Conservation (phyloP, 2,888 invertebrate genomes). For the Heterodera filipjevi region DNA sequence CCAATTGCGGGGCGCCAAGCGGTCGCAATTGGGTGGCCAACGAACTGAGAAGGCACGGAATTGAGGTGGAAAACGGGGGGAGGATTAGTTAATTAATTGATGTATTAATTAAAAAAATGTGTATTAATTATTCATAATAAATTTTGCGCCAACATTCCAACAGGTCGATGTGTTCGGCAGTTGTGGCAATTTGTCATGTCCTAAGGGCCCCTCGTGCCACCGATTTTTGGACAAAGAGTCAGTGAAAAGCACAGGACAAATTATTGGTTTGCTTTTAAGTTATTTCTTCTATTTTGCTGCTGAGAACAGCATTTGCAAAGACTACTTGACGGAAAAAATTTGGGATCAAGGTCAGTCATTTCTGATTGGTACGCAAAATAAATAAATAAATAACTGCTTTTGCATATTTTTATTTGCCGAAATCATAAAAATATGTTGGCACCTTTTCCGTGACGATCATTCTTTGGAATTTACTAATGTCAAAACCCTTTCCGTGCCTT, state of each 20-base stretch:
- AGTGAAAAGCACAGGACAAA: slow-evolving; percentile 28
- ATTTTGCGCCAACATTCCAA: slow-evolving; percentile 34
- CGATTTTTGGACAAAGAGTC: slow-evolving; percentile 54
- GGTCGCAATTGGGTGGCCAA: slow-evolving; percentile 3
- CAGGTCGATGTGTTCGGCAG: slow-evolving; percentile 60
- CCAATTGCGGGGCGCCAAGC: not conserved
- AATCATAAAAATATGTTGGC: too few relatives aligned
- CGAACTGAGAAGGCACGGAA: slow-evolving; percentile 18
- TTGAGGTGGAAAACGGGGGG: slow-evolving; percentile 34
- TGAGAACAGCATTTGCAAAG: slow-evolving; percentile 63
- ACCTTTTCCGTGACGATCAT: not conserved
- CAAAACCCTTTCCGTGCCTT: not conserved
- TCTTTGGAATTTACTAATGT: too few relatives aligned
- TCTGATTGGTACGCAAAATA: too few relatives aligned
- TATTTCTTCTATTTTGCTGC: slow-evolving; percentile 61
- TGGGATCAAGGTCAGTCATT: slow-evolving; percentile 53
- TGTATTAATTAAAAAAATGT: not conserved
- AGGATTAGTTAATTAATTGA: slow-evolving; percentile 43
- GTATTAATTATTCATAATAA: too few relatives aligned
- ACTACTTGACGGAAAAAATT: slow-evolving; percentile 65
- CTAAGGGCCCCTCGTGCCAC: slow-evolving; percentile 52
- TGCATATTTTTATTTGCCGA: not conserved
- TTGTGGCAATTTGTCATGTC: slow-evolving; percentile 56
- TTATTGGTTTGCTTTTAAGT: slow-evolving; percentile 41
- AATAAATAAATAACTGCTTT: too few relatives aligned